These are phyloP conservation scores for Dryobates pubescens DNA, from an alignment of 2,797 vertebrate species.

Conservation along the genomic window DNA sequence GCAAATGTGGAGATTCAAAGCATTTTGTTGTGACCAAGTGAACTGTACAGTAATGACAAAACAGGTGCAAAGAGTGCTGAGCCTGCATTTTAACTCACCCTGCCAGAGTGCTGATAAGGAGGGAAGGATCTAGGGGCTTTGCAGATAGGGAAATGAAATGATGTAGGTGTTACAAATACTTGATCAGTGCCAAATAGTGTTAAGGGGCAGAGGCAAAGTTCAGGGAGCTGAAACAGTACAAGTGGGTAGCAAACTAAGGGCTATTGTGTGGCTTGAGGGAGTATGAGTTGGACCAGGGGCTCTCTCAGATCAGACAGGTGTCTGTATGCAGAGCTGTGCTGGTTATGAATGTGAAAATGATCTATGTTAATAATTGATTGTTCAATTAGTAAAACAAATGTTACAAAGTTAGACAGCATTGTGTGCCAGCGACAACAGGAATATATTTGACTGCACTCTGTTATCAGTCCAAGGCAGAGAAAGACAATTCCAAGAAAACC, in stretches of 20 bases:
- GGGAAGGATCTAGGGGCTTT: neutral
- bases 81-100: neutral
- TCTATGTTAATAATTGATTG: conserved; percentile 79
- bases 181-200: neutral
- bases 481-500: conserved; percentile 48
- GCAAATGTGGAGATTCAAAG: neutral
- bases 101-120: neutral
- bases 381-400: conserved; percentile 80
- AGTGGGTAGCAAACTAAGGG: neutral
- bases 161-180: neutral
- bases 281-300: neutral
- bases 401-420: conserved; percentile 71
- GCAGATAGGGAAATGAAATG: neutral
- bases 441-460: conserved; percentile 67
- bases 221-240: neutral
- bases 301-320: neutral
- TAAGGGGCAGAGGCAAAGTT: neutral
- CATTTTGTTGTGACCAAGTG: neutral
- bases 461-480: conserved; percentile 63
- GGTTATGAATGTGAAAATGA: conserved; percentile 51
- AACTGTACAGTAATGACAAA: neutral
- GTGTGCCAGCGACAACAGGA: conserved; percentile 60
- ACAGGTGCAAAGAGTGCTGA: neutral
- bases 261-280: neutral
- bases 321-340: neutral